Evolutionary conservation across 2,797 vertebrate genomes (phyloP).

Genomic region (Tympanoctomys barrerae): DNA sequence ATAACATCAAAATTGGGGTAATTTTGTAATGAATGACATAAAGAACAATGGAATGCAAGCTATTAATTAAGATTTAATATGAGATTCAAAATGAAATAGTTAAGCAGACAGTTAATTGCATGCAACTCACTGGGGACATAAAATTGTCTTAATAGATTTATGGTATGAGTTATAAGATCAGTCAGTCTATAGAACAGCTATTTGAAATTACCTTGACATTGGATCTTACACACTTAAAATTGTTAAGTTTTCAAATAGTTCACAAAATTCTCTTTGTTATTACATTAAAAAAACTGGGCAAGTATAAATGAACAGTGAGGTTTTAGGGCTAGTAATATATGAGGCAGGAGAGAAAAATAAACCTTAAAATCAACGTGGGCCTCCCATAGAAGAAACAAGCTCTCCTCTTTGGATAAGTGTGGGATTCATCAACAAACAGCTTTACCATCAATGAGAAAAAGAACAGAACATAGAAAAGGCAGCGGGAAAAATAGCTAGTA

Average conservation of each 20-base stretch:
- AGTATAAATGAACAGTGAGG: neutral
- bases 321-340: neutral
- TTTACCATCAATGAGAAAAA: neutral
- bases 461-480: neutral
- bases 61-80: constrained; percentile 86
- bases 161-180: neutral
- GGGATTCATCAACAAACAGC: neutral
- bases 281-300: neutral
- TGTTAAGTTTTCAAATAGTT: neutral
- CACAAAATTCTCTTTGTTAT: neutral
- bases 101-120: constrained; percentile 60
- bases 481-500: neutral
- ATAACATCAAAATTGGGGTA: constrained; percentile 84
- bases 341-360: neutral
- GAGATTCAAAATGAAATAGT: constrained; percentile 77
- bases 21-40: constrained; percentile 83
- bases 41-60: constrained; percentile 80
- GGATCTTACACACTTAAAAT: neutral
- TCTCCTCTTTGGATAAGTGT: neutral
- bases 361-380: neutral
- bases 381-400: neutral
- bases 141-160: constrained; percentile 70
- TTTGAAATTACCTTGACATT: neutral
- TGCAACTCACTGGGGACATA: constrained; percentile 29
- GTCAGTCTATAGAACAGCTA: neutral